Evolutionary conservation across 2,797 vertebrate genomes (phyloP).

Genomic region (Megaceryle alcyon): DNA sequence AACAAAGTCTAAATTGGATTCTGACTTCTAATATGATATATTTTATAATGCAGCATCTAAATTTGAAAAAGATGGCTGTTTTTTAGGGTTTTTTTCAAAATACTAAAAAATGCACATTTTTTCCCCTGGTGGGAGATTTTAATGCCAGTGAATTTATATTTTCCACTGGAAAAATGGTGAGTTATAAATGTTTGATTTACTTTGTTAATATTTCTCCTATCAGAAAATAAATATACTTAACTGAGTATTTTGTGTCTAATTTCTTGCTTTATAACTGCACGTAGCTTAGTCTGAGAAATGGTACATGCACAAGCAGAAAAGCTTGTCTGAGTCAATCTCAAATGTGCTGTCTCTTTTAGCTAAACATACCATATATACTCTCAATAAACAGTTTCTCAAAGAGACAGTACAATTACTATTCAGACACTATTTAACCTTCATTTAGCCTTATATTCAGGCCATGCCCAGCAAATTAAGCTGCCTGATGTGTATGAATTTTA

Average conservation of each 20-base stretch:
- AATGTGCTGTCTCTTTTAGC: neutral
- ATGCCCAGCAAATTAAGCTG: neutral
- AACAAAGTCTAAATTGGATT: neutral
- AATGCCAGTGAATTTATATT: neutral
- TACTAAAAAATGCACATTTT: neutral
- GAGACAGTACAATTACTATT: neutral
- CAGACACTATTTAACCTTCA: constrained; percentile 14
- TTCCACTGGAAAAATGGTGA: neutral
- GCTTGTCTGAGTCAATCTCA: neutral
- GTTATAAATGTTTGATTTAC: neutral
- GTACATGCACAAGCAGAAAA: neutral
- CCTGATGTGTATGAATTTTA: neutral
- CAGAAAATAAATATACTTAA: neutral
- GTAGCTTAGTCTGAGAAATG: neutral
- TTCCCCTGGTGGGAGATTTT: neutral
- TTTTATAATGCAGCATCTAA: neutral
- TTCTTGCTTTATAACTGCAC: neutral
- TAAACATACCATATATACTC: neutral
- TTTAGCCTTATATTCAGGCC: neutral
- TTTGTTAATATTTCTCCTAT: neutral
- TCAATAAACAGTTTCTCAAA: neutral
- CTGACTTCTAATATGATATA: neutral
- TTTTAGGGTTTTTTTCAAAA: neutral
- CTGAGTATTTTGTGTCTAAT: neutral
- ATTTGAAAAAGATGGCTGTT: neutral